These are phyloP conservation scores for Henricia sp. DNA, from an alignment of 53 echinoderm and acorn worm genomes.

Conservation along the genomic window DNA sequence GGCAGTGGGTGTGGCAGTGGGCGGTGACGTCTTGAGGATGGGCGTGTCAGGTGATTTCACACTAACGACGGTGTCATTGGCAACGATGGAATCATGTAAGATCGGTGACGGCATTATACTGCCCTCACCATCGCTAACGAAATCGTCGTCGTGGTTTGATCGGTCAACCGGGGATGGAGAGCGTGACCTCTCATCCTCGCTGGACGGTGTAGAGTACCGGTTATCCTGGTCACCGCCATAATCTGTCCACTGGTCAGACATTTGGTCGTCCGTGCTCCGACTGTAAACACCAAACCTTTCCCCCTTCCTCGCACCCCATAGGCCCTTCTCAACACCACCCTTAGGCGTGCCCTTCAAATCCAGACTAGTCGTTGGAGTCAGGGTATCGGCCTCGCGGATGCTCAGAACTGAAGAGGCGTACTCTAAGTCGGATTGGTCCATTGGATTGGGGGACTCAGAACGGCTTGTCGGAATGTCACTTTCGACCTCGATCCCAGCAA, in stretches of 20 bases:
- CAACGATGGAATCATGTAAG: background rate
- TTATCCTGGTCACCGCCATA: constrained; percentile 2
- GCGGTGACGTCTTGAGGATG: constrained; percentile 27
- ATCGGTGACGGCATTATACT: constrained; percentile 26
- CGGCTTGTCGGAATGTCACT: constrained; percentile 26
- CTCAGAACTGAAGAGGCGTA: constrained; percentile 88
- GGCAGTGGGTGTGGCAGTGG: background rate
- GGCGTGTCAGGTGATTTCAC: constrained; percentile 1
- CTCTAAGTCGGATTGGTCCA: constrained; percentile 64
- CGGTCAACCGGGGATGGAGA: constrained; percentile 25
- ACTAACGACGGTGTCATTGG: constrained; percentile 5
- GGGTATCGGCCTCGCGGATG: constrained; percentile 90
- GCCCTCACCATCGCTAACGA: constrained; percentile 33
- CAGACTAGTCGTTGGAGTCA: constrained; percentile 86
- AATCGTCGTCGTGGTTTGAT: constrained; percentile 33
- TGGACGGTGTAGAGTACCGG: constrained; percentile 29
- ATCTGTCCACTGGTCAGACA: constrained; percentile 45
- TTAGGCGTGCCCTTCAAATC: constrained; percentile 61
- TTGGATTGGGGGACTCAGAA: constrained; percentile 43
- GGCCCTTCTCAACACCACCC: constrained; percentile 40
- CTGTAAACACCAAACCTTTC: constrained; percentile 10
- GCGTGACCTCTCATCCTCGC: constrained; percentile 22
- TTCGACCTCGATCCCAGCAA: constrained; percentile 13
- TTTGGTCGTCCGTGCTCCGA: constrained; percentile 58
- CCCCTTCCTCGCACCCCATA: constrained; percentile 25